Conservation (phyloP, 2,113 vertebrate genomes). For the Elgaria multicarinata region DNA sequence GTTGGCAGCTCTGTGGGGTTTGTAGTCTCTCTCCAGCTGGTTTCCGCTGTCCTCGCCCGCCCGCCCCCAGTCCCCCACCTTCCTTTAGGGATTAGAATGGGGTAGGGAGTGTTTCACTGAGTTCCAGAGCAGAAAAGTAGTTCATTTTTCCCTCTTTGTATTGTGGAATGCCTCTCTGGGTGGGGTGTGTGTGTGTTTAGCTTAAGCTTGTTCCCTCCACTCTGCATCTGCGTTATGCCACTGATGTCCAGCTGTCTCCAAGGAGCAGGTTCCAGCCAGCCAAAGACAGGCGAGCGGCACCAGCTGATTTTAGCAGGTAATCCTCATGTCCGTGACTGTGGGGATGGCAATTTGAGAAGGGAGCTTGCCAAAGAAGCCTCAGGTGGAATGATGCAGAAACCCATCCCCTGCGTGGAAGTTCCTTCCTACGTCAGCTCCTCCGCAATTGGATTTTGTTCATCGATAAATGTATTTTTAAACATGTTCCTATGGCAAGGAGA, state of each 20-base stretch:
- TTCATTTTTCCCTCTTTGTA: slow-evolving; percentile 37
- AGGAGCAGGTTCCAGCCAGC: slow-evolving; percentile 41
- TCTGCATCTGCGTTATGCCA: slow-evolving; percentile 25
- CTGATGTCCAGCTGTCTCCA: slow-evolving; percentile 60
- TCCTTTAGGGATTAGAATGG: slow-evolving; percentile 18
- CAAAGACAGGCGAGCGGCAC: slow-evolving; percentile 58
- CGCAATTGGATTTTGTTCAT: slow-evolving; percentile 47
- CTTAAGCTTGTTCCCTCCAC: slow-evolving; percentile 34
- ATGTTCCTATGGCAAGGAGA: slow-evolving; percentile 53
- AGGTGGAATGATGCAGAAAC: background rate
- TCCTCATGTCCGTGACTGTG: slow-evolving; percentile 8
- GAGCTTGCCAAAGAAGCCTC: accelerated
- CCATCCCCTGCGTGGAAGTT: background rate
- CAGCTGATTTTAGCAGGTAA: slow-evolving; percentile 67
- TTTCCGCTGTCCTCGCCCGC: slow-evolving; percentile 21
- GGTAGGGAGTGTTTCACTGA: slow-evolving; percentile 24
- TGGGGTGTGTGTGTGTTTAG: background rate
- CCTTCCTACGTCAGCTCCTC: background rate
- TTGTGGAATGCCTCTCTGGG: background rate
- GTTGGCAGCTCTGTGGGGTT: slow-evolving; percentile 47
- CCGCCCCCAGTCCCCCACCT: slow-evolving; percentile 11
- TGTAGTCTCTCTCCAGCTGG: slow-evolving; percentile 40
- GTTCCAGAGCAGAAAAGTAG: slow-evolving; percentile 30
- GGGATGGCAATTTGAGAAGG: background rate
- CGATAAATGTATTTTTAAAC: background rate